phyloP scores from a whole-genome alignment of 2,888 invertebrate species.

The Altica lythri region DNA sequence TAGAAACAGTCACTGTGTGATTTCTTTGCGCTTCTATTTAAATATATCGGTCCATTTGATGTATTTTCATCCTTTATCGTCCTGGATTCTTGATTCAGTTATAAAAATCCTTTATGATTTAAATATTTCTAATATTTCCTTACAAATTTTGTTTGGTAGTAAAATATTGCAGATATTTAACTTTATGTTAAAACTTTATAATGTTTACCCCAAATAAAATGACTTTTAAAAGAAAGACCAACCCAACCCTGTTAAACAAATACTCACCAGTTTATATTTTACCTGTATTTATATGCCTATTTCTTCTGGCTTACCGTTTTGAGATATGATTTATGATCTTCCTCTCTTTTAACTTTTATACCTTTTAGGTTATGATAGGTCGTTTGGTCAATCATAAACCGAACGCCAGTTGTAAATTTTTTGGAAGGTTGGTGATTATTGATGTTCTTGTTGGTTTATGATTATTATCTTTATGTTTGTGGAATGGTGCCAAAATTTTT shows the following conservation, averaged over 20 bases:
- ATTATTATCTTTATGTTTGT: constrained; percentile 5
- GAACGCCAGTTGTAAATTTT: constrained; percentile 19
- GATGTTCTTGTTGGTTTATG: constrained; percentile 15
- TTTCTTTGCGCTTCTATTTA: no score
- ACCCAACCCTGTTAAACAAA: constrained; percentile 50
- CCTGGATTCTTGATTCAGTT: no score
- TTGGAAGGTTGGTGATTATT: constrained; percentile 23
- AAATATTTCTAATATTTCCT: no score
- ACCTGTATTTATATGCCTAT: constrained; percentile 50
- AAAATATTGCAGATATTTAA: no score
- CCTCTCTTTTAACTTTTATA: constrained; percentile 23
- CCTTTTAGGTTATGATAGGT: constrained; percentile 19
- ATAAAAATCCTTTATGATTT: no score
- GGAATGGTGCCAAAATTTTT: constrained; percentile 1
- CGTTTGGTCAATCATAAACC: constrained; percentile 21
- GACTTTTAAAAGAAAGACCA: no score
- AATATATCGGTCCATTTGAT: no score
- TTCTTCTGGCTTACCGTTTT: constrained; percentile 40
- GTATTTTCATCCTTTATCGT: no score
- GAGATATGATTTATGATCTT: constrained; percentile 40
- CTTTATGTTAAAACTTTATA: no score
- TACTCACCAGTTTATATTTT: constrained; percentile 42
- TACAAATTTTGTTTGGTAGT: no score
- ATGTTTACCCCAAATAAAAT: no score
- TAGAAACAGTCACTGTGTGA: no score